These are phyloP conservation scores for Oligia fasciuncula DNA, from an alignment of 2,888 invertebrate species.

Conservation along the genomic window DNA sequence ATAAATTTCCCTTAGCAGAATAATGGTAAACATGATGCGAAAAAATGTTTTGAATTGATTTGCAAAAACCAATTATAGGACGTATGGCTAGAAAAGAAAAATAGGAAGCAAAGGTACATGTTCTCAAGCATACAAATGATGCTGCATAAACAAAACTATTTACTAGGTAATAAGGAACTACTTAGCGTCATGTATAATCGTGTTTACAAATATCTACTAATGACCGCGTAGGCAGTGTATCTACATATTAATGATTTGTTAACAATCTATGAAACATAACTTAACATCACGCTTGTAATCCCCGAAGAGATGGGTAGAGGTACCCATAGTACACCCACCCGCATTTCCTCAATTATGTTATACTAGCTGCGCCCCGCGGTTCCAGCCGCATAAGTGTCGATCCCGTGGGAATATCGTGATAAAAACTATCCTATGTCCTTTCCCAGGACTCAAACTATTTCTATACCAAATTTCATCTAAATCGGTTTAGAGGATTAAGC, in stretches of 20 bases:
- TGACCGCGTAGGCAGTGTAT: not conserved
- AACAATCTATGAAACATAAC: not conserved
- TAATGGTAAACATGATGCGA: no score
- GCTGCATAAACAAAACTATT: not conserved
- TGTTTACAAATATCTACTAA: conserved; percentile 23
- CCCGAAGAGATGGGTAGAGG: not conserved
- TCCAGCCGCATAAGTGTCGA: no score
- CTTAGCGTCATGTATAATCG: not conserved
- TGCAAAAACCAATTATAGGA: not conserved
- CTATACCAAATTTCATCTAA: no score
- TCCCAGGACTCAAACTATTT: no score
- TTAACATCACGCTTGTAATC: not conserved
- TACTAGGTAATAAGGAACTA: conserved; percentile 14
- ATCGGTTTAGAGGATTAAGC: no score
- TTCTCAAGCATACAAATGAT: not conserved
- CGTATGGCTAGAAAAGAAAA: not conserved
- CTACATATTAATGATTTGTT: conserved; percentile 1
- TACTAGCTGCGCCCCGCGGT: no score
- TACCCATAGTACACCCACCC: not conserved
- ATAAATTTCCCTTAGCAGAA: no score
- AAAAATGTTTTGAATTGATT: not conserved
- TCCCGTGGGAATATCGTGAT: no score
- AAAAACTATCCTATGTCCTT: no score
- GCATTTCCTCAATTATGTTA: not conserved
- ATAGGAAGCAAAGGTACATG: not conserved